A percentile compares a stretch with the other conserved stretches of the same genome.
Evolutionary conservation across 2,113 vertebrate genomes (phyloP).

Genomic region (Equus przewalskii): DNA sequence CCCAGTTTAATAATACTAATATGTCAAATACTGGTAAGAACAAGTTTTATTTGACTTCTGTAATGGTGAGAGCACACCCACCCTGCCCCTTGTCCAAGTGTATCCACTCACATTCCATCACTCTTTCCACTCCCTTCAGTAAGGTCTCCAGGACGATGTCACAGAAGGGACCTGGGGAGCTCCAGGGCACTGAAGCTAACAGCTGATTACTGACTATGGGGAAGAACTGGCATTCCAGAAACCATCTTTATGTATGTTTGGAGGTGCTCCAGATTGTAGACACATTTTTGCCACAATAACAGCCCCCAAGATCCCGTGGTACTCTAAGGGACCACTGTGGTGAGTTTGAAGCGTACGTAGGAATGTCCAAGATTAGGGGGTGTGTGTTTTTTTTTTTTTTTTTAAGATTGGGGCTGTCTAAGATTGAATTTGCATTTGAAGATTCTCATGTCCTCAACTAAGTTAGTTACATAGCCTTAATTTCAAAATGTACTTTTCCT

Average conservation of each 20-base stretch:
- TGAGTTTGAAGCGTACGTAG: background rate
- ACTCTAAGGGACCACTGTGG: background rate
- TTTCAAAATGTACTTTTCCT: background rate
- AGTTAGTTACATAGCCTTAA: background rate
- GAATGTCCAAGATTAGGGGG: background rate
- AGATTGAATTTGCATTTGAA: background rate
- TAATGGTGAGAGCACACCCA: background rate
- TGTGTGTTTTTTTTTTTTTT: too few relatives aligned
- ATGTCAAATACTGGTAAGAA: too few relatives aligned
- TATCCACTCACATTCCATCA: rapidly evolving
- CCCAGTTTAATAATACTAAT: background rate
- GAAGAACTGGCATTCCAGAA: background rate
- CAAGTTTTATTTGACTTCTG: background rate
- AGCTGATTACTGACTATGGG: background rate
- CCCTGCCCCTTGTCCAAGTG: background rate
- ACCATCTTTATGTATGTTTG: rapidly evolving
- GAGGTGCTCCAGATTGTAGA: background rate
- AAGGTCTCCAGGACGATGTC: background rate
- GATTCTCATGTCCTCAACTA: background rate
- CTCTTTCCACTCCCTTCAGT: rapidly evolving
- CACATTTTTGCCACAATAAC: background rate
- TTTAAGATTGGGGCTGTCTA: background rate
- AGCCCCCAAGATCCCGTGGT: background rate
- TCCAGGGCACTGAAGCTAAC: rapidly evolving
- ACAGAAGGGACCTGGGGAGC: background rate